Base-by-base conservation (phyloP, 2,797 vertebrate species). In the Pseudochromis fuscus region DNA sequence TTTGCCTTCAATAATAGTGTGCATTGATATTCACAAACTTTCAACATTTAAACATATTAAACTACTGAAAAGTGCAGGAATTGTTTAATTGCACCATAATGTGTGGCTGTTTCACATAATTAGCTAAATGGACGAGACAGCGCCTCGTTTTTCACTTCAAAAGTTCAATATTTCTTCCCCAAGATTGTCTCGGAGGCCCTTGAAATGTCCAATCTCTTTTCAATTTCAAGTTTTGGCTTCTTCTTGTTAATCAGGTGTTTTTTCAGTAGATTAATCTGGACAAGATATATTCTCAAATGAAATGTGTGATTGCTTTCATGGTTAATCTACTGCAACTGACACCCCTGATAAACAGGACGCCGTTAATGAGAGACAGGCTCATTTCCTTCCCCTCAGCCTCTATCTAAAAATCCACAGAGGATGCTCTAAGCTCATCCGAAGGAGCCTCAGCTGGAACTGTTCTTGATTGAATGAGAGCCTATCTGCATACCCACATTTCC, bases 251-350 rank as follows among this genome's bases (percentile, higher is more conserved):
- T 61, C 38, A 67, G 4, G 42, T 61, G 11, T 66, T 63, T 12
- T 42, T 67, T 51, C 24, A 63, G 45, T 18, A 51, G 57, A 83
- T 80, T 24, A 40, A 49, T 18, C 23, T 64, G 30, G 74, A 78
- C 9, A 2, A 53, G 65, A 72, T 68, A 52, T 45, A 60, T 75
- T 70, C 80, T 28, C 35, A 52, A 82, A 69, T 58, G 48, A 81
- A 82, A 82, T 31, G 28, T 79, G 35, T 68, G 65, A 87, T 84
- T 84, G 81, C 58, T 21, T 83, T 76, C 44, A 42, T 67, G 72
- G 52, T 77, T 77, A 77, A 83, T 87, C 75, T 74, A 46, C 63
- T 72, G 69, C 66, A 79, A 66, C 75, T 75, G 81, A 80, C 86
- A 81, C 10, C 25, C 9, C 48, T 82, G 58, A 85, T 79, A 75